Evolutionary conservation across 2,113 vertebrate genomes (phyloP), one percentile per base, ranked within the genome.

Genomic region (Macaca nemestrina): DNA sequence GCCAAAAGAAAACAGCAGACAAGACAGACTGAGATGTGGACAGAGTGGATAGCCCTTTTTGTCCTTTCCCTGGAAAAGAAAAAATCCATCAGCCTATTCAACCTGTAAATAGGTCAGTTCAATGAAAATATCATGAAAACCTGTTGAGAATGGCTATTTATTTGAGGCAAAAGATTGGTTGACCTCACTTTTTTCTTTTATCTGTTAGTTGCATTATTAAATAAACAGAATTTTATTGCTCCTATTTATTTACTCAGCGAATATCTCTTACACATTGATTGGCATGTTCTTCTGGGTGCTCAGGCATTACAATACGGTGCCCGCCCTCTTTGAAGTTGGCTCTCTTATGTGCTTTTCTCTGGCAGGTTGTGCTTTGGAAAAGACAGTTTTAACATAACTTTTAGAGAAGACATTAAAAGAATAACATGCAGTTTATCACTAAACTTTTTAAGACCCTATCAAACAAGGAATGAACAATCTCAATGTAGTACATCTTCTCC

Each of bases 191-290:
- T 50, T 23, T 18, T 83, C 12, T n/a, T 72, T 68, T 17, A 22
- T 76, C n/a, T 86, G 23, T 43, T 61, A 23, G 9, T 76, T 85
- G 38, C 11, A 30, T 59, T 87, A 40, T 76, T 70, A 17, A 84
- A 84, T 64, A 79, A 50, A 55, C 20, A n/a, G 2, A 38, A 55
- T 88, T 23, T 80, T 91, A 38, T 79, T 80, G 52, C 5, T 88
- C 16, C 45, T 20, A 59, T 97, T 92, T 90, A 82, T 97, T 96
- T 85, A 43, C 12, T 89, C 68, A 22, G 32, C 3, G 82, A 55
- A 50, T 83, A 6, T 6, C 32, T n/a, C 0, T 64, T 38, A 43
- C 40, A 25, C 11, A 52, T 38, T 45, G 45, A 78, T 5, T 30
- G 27, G 35, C 12, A 38, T 25, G 13, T 78, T 83, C 48, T 38